Conservation (phyloP, 2,113 vertebrate genomes). For the Barbus barbus region DNA sequence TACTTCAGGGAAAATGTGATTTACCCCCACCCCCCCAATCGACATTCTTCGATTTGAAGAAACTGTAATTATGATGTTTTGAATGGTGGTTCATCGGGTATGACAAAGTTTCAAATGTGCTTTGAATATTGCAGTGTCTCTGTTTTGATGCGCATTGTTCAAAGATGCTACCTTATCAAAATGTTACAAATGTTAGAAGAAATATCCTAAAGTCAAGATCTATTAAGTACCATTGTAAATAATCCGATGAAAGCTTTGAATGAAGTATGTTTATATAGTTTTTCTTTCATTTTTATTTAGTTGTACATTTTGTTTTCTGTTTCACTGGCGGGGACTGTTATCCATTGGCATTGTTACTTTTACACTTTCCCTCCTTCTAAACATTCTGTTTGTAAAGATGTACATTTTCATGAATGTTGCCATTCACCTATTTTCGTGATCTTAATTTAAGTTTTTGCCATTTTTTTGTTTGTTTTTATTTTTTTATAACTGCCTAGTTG, state of each 20-base stretch:
- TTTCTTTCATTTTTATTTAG: slow-evolving; percentile 41
- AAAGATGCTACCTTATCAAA: slow-evolving; percentile 49
- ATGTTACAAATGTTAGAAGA: slow-evolving; percentile 47
- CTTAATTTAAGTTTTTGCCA: slow-evolving; percentile 75
- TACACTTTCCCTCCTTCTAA: slow-evolving; percentile 75
- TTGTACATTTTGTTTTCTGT: slow-evolving; percentile 63
- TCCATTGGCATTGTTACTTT: slow-evolving; percentile 64
- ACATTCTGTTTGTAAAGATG: slow-evolving; percentile 79
- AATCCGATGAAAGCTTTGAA: slow-evolving; percentile 40
- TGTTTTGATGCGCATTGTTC: slow-evolving; percentile 64
- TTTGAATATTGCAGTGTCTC: slow-evolving; percentile 69
- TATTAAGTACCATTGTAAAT: slow-evolving; percentile 62
- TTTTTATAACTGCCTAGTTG: slow-evolving; percentile 69
- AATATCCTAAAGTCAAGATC: slow-evolving; percentile 53
- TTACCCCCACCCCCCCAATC: too few relatives aligned
- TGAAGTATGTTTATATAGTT: slow-evolving; percentile 68
- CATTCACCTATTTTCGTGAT: slow-evolving; percentile 71
- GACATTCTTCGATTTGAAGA: too few relatives aligned
- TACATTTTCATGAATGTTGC: slow-evolving; percentile 78
- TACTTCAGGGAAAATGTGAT: slow-evolving; percentile 49
- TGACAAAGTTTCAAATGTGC: slow-evolving; percentile 64
- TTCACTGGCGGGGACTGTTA: slow-evolving; percentile 70
- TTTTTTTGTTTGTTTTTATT: slow-evolving; percentile 57
- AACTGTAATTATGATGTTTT: slow-evolving; percentile 72
- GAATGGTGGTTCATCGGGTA: slow-evolving; percentile 17